A percentile compares a stretch with the other conserved stretches of the same genome.
Evolutionary conservation across 2,113 vertebrate genomes (phyloP).

Genomic region (Ahaetulla prasina): DNA sequence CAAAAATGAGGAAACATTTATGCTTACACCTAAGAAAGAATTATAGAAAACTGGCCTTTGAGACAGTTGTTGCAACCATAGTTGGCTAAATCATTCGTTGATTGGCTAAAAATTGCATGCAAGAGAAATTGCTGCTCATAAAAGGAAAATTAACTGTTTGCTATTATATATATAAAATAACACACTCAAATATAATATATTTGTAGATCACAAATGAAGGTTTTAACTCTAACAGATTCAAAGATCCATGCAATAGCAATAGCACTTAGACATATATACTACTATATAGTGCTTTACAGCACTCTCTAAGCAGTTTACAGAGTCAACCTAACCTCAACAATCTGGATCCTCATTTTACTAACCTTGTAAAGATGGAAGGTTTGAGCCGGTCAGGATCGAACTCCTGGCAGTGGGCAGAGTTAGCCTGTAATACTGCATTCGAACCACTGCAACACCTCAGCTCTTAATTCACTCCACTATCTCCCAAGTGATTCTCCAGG

Average conservation of each 20-base stretch:
- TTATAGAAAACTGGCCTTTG: not conserved
- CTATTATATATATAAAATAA: not conserved
- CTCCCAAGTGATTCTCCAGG: not conserved
- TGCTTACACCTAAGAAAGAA: not conserved
- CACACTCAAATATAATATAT: not conserved
- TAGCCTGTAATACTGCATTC: not conserved
- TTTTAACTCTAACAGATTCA: not conserved
- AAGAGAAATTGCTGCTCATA: not conserved
- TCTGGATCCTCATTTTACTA: not conserved
- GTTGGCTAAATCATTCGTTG: not conserved
- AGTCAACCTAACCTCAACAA: not conserved
- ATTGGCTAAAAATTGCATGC: not conserved
- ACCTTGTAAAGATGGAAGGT: not conserved
- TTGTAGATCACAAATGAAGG: not conserved
- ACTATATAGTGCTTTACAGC: too few species aligned
- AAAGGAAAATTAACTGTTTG: not conserved
- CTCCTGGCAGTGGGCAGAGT: not conserved
- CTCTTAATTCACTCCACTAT: not conserved
- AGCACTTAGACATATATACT: not conserved
- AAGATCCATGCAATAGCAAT: not conserved
- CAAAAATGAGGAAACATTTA: not conserved
- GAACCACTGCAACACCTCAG: not conserved
- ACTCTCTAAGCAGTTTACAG: not conserved
- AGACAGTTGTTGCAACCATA: not conserved
- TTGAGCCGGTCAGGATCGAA: not conserved